Base-by-base conservation (phyloP, 64 coral and sea anemone species). In the Dendrophyllia cribrosa region DNA sequence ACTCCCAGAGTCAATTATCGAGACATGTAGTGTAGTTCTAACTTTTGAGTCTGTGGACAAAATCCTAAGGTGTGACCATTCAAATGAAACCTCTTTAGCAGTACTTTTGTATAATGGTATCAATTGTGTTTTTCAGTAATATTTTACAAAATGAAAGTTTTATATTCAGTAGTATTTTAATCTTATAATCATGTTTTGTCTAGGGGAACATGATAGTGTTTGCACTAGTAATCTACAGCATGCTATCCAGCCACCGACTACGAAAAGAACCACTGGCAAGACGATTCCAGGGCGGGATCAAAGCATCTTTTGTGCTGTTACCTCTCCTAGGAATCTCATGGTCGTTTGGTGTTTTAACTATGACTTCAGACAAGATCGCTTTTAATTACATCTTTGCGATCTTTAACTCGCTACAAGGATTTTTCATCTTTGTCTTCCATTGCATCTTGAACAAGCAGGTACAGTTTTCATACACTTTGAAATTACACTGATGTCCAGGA, bases 371-470 rank as follows among this genome's bases (percentile, higher is more conserved):
- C 48, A 20, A 70, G 3, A 52, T 71, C 23, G 58, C 14, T n/a
- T 91, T 85, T 43, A 91, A 84, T 51, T 90, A 90, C 47, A 68
- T 90, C 43, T 90, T 90, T 78, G 64, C 88, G 16, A 70, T 90
- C 58, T 90, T 90, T 24, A 90, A 90, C 64, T 90, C 88, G 17
- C 76, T 90, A 16, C 88, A 90, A 82, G 88, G 88, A 65, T 50
- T 90, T 79, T 34, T 90, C 20, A 82, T 90, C 16, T 90, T 90
- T 52, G 51, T 80, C 16, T 90, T 90, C 59, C 88, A 90, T 75
- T 90, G 88, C 22, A 62, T 90, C 49, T 64, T 90, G 4, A 90
- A 90, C 76, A 46, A 65, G 50, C 88, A 90, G 88, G 88, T 90
- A 87, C 34, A 34, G 11, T 20, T 75, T 6, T 7, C 3, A 46